Percentiles rank a stretch among this genome's conserved stretches.
Conservation (phyloP, 2,113 vertebrate genomes). For the Piprites chloris region DNA sequence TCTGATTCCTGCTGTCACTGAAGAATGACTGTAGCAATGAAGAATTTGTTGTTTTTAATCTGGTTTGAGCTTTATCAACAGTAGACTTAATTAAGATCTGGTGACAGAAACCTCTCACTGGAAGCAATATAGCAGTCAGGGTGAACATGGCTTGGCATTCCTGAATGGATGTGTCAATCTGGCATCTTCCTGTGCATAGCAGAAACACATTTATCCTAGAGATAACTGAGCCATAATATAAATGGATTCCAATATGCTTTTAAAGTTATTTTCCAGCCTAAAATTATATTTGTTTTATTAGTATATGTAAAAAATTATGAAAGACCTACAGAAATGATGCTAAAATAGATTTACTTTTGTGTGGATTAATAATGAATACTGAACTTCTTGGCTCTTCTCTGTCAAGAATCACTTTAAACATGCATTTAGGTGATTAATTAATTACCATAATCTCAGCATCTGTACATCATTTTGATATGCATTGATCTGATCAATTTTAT, state of each 20-base stretch:
- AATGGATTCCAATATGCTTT: neutral
- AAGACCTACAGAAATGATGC: neutral
- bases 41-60: neutral
- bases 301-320: neutral
- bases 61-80: neutral
- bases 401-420: neutral
- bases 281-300: neutral
- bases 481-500: constrained; percentile 23
- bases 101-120: constrained; percentile 15
- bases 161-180: constrained; percentile 31
- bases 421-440: constrained; percentile 41
- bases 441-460: constrained; percentile 30
- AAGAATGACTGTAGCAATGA: neutral
- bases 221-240: neutral
- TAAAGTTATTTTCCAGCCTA: neutral
- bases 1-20: neutral
- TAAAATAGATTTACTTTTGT: neutral
- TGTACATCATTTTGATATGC: neutral
- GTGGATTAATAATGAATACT: neutral
- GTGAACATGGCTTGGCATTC: neutral
- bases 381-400: neutral
- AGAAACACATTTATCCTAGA: neutral
- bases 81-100: neutral
- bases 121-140: constrained; percentile 1
- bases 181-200: neutral